Evolutionary conservation across 1,140 invertebrate genomes (phyloP), one percentile per base, ranked within the genome.

Genomic region (Hypsibius dujardini): DNA sequence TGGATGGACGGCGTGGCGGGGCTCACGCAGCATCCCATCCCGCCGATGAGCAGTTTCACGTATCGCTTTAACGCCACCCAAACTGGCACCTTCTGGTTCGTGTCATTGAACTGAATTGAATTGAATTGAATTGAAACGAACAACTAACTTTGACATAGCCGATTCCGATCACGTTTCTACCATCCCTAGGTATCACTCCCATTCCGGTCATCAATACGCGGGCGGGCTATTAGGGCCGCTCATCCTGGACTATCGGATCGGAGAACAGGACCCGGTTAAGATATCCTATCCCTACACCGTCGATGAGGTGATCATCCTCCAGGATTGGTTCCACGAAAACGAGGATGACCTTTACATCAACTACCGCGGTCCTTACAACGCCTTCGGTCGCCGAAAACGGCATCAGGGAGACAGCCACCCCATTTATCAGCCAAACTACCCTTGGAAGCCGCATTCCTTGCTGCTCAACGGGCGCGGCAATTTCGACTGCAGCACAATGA

Each of bases 51-150:
- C 46, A 75, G 14, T 7, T 75, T 75, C 74, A 71, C 81, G 14
- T 75, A 75, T 60, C 14, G 62, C 1, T 76, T 76, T 47, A 59
- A 60, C 15, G 72, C 60, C 46, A 56, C 60, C 12, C 71, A 75
- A 1, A 42, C 74, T 0, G 79, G 79, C 46, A 79, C 79, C 1
- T 76, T 78, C 73, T 80, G 75, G 71, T 80, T 28, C 28, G 28
- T 28, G 28, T 28, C 28, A 28, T 28, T 28, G 28, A 28, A 28
- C 0, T 28, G 28, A 28, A 28, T 28, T 28, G 28, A 28, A 28
- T 28, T 28, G 28, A 28, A 28, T 28, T 28, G 28, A 28, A 28
- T 28, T 28, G 28, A 28, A 28, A 28, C 28, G 28, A 28, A 28
- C 28, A 28, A 28, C 28, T 28, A 28, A 28, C 28, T 28, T 28